phyloP scores from a whole-genome alignment of 2,113 vertebrate species.

The Sphyrna mokarran region DNA sequence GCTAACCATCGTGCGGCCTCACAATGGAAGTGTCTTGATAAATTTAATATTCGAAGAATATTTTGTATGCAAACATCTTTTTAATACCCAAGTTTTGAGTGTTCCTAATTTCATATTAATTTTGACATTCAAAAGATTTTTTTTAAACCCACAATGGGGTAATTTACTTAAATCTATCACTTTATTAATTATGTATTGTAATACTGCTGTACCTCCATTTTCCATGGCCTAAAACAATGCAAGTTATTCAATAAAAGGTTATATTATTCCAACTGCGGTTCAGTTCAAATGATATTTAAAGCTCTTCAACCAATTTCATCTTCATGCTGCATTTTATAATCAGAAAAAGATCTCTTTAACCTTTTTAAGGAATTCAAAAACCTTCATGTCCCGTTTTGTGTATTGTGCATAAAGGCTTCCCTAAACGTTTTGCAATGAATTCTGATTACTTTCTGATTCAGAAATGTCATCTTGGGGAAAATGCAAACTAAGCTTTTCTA shows the following conservation, averaged over 20 bases:
- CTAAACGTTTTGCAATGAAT: not conserved
- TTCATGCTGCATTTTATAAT: not conserved
- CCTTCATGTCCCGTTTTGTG: not conserved
- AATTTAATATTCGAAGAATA: not conserved
- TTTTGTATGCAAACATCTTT: not conserved
- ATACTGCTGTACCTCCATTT: not conserved
- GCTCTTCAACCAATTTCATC: not conserved
- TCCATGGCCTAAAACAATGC: not conserved
- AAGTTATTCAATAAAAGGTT: not conserved
- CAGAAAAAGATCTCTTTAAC: not conserved
- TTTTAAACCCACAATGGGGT: not conserved
- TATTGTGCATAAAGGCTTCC: not conserved
- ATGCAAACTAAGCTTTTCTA: not conserved
- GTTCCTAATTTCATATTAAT: not conserved
- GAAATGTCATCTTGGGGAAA: slow-evolving; percentile 1
- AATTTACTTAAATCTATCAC: not conserved
- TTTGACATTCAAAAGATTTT: not conserved
- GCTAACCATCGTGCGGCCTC: too few species aligned
- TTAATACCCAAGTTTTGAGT: not conserved
- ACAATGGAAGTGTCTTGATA: not conserved
- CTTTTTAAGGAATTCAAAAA: slow-evolving; percentile 13
- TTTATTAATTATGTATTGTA: slow-evolving; percentile 7
- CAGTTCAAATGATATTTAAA: slow-evolving; percentile 27
- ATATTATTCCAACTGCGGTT: slow-evolving; percentile 13
- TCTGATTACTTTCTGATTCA: slow-evolving; percentile 11